Evolutionary conservation across 1,140 invertebrate genomes (phyloP).

Genomic region (Teleogryllus occipitalis): DNA sequence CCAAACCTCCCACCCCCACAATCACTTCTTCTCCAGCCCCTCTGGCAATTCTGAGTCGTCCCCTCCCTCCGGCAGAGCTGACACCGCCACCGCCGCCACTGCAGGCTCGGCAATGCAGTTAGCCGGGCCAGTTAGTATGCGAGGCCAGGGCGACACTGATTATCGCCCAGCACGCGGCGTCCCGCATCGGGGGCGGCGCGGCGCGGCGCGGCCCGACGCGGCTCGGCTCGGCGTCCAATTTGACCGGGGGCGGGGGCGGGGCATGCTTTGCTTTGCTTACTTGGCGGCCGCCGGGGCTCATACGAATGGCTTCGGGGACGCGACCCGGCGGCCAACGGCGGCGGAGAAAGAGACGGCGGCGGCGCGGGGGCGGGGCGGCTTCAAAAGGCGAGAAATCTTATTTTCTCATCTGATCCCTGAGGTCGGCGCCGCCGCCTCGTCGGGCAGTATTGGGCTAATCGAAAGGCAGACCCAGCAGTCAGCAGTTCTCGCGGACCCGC

Average conservation of each 20-base stretch:
- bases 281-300: not conserved
- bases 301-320: not conserved
- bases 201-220: too few species aligned
- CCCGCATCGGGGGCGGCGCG: too few species aligned
- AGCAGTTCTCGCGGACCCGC: not conserved
- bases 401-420: constrained; percentile 4
- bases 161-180: not conserved
- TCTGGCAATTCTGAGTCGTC: not conserved
- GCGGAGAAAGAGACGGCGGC: not conserved
- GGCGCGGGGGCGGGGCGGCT: not conserved
- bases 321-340: not conserved
- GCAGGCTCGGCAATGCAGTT: not conserved
- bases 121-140: not conserved
- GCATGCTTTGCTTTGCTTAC: not conserved
- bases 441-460: constrained; percentile 3
- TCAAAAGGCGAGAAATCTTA: constrained; percentile 4
- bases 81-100: not conserved
- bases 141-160: not conserved
- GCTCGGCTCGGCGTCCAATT: not conserved
- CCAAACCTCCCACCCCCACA: not conserved
- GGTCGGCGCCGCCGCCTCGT: not conserved
- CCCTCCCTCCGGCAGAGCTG: too few species aligned
- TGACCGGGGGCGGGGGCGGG: not conserved
- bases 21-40: not conserved
- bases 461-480: constrained; percentile 2